Percentiles rank a stretch among this genome's conserved stretches.
Conservation (phyloP, 2,113 vertebrate species). For the Barbus barbus region DNA sequence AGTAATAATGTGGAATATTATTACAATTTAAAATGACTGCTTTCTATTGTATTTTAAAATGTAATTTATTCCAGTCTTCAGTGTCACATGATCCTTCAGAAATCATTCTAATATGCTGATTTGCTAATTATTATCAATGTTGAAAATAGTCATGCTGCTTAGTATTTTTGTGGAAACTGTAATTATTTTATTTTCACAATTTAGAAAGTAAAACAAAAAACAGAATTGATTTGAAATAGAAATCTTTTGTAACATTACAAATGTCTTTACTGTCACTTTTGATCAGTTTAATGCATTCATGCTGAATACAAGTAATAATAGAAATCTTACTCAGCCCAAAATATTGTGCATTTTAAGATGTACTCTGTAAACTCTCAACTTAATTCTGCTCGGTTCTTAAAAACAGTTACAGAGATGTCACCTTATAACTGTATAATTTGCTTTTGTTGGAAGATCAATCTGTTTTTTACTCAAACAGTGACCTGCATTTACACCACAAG, state of each 20-base stretch:
- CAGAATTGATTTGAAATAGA: neutral
- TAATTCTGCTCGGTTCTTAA: neutral
- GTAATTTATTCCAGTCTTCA: neutral
- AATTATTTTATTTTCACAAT: neutral
- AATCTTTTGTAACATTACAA: neutral
- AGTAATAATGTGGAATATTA: too few relatives aligned
- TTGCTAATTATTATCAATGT: neutral
- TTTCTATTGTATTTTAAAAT: too few relatives aligned
- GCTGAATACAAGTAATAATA: neutral
- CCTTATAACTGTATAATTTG: neutral
- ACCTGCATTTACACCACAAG: neutral
- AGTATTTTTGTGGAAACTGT: neutral
- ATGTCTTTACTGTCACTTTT: neutral
- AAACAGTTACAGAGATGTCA: neutral
- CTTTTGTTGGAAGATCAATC: neutral
- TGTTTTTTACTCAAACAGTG: conserved; percentile 17
- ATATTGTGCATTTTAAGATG: neutral
- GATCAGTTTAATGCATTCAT: neutral
- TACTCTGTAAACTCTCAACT: neutral
- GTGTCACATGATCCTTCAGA: neutral
- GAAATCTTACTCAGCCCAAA: neutral
- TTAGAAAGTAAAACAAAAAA: neutral
- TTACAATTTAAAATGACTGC: too few relatives aligned
- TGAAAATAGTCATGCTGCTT: neutral
- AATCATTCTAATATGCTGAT: neutral